Percentiles rank a stretch among this genome's conserved stretches.
Evolutionary conservation across 2,888 invertebrate genomes (phyloP).

Genomic region (Zygaena filipendulae): DNA sequence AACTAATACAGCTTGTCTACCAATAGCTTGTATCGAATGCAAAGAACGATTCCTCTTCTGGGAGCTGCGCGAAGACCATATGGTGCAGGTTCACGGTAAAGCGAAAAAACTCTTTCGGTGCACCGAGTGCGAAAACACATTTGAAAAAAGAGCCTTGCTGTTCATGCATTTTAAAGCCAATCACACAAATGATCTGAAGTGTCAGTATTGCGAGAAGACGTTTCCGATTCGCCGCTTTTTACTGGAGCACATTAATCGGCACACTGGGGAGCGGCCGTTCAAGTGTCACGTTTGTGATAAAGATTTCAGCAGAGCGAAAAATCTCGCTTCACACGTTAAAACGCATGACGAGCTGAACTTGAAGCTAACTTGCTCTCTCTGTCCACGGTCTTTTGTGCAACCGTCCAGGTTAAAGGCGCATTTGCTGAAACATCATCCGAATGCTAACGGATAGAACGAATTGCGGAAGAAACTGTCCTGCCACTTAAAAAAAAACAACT

Average conservation of each 20-base stretch:
- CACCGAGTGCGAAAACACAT: constrained; percentile 27
- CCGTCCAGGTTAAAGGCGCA: not conserved
- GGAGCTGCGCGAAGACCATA: constrained; percentile 24
- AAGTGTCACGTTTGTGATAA: constrained; percentile 22
- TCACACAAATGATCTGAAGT: constrained; percentile 23
- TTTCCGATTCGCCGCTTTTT: constrained; percentile 21
- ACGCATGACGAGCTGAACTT: constrained; percentile 14
- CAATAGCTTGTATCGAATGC: constrained; percentile 25
- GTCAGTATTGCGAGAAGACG: constrained; percentile 21
- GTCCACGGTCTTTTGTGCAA: no score
- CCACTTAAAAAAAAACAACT: no score
- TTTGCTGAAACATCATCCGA: not conserved
- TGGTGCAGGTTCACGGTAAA: constrained; percentile 22
- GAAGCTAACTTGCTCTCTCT: constrained; percentile 11
- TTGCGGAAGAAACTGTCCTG: not conserved
- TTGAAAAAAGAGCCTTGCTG: constrained; percentile 19
- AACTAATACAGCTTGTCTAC: constrained; percentile 24
- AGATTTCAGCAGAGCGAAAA: constrained; percentile 6
- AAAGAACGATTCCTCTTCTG: constrained; percentile 25
- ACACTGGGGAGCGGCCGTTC: constrained; percentile 23
- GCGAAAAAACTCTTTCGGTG: constrained; percentile 22
- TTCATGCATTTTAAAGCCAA: constrained; percentile 24
- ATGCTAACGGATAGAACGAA: not conserved
- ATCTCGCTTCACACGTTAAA: constrained; percentile 8
- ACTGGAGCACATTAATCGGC: constrained; percentile 22